Conservation (phyloP, 1,140 invertebrate genomes). For the Nilaparvata lugens region DNA sequence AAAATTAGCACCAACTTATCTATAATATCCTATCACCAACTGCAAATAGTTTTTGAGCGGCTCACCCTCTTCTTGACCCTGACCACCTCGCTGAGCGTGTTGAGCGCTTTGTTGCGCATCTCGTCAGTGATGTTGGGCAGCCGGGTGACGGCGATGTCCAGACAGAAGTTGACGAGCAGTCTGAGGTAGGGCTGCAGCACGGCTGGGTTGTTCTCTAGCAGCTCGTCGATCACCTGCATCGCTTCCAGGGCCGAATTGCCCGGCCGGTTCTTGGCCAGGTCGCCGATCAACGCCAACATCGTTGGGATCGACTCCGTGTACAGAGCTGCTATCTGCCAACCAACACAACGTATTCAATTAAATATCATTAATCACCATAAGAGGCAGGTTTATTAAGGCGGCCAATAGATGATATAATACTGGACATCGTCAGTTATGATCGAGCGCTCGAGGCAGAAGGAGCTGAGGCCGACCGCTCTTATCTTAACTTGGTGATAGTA, state of each 20-base stretch:
- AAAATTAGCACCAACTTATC: too few relatives aligned
- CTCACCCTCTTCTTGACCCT: slow-evolving; percentile 58
- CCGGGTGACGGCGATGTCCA: slow-evolving; percentile 45
- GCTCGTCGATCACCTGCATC: slow-evolving; percentile 62
- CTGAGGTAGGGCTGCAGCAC: slow-evolving; percentile 56
- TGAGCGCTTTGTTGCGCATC: slow-evolving; percentile 55
- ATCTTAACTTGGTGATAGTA: too few relatives aligned
- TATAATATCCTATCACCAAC: too few relatives aligned
- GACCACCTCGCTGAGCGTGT: slow-evolving; percentile 52
- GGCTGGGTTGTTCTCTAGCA: slow-evolving; percentile 51
- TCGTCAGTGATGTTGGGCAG: slow-evolving; percentile 43
- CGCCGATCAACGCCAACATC: slow-evolving; percentile 47
- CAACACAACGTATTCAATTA: slow-evolving; percentile 49
- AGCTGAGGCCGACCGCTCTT: too few relatives aligned
- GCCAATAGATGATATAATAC: slow-evolving; percentile 41
- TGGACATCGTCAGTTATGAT: too few relatives aligned
- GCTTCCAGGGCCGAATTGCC: slow-evolving; percentile 34
- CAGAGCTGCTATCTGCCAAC: slow-evolving; percentile 52
- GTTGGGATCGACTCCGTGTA: slow-evolving; percentile 52
- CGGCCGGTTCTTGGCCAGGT: slow-evolving; percentile 39
- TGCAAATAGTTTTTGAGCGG: too few relatives aligned
- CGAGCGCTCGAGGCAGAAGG: too few relatives aligned
- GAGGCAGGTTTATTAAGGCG: slow-evolving; percentile 47
- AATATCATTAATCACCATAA: slow-evolving; percentile 60
- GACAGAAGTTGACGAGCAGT: slow-evolving; percentile 52